Base-by-base conservation (phyloP, 2,888 invertebrate genomes). In the Disparrhopalites patrizii region DNA sequence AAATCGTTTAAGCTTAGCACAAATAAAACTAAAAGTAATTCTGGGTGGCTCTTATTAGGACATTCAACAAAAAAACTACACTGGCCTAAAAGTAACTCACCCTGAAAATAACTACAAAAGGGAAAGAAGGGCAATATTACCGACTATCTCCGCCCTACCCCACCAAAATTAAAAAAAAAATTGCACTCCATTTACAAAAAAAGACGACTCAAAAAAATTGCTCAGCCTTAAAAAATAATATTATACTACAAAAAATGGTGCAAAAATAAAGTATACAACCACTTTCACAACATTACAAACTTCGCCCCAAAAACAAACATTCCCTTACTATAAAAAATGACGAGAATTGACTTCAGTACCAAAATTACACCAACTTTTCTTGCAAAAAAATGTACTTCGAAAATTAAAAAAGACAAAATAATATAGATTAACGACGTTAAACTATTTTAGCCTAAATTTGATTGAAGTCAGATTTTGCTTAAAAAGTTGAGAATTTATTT, bases 121-220 rank as follows among this genome's bases (percentile, higher is more conserved):
- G n/a, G n/a, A n/a, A n/a, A n/a, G n/a, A n/a, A n/a, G n/a, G n/a
- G n/a, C n/a, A 18, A 40, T 5, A 40, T 10, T 33, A 7, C 15
- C 18, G 3, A 18, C 18, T 40, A 18, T 15, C 13, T 40, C n/a
- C 40, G 3, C 36, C 7, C 15, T 15, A 7, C 20, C 18, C 50
- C 13, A 50, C 50, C 20, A 15, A 50, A 23, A 50, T 13, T 18
- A 13, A 50, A 3, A 5, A 23, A 54, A 31, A 27, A 31, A 54
- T 54, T 54, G 54, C 54, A 54, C 54, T 31, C 20, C 10, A 54
- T 54, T 54, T 54, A 31, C 33, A 54, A 15, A 52, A 40, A 5
- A 4, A 40, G 20, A 40, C 20, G 40, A 40, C 40, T 7, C 8
- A 47, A 47, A 54, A 54, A 2, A 30, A 28, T 3, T n/a, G 30